phyloP scores from a whole-genome alignment of 2,888 invertebrate species.

The Glaucopsyche alexis region DNA sequence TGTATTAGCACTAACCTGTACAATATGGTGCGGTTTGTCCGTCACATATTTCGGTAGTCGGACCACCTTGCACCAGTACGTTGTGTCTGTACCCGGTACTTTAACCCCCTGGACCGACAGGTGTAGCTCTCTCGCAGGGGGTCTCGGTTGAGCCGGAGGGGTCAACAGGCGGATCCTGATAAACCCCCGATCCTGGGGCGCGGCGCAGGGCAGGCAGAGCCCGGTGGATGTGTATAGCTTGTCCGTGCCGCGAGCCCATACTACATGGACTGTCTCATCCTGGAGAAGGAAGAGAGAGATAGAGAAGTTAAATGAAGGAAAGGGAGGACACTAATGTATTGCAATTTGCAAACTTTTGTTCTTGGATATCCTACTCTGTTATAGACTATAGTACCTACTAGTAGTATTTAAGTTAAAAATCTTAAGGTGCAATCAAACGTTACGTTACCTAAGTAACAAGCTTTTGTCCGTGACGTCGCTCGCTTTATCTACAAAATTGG shows the following conservation, averaged over 20 bases:
- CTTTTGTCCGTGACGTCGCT: no score
- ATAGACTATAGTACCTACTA: no score
- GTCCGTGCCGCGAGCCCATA: constrained; percentile 91
- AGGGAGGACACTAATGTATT: not conserved
- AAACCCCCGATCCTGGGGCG: constrained; percentile 83
- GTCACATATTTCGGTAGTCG: constrained; percentile 85
- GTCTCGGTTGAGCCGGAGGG: constrained; percentile 60
- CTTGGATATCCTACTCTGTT: not conserved
- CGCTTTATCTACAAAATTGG: no score
- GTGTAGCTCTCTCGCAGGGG: constrained; percentile 78
- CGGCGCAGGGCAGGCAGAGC: constrained; percentile 79
- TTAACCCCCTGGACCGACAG: constrained; percentile 82
- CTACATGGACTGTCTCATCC: constrained; percentile 94
- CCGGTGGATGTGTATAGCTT: constrained; percentile 85
- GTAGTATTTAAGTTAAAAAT: no score
- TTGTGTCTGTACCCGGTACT: constrained; percentile 93
- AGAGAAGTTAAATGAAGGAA: not conserved
- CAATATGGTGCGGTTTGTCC: constrained; percentile 86
- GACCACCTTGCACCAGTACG: constrained; percentile 97
- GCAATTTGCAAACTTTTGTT: not conserved
- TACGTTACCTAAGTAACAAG: no score
- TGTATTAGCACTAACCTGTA: constrained; percentile 76
- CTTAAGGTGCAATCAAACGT: no score
- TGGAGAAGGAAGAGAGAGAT: constrained; percentile 51
- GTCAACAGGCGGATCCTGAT: constrained; percentile 85